Conservation (phyloP, 2,888 invertebrate species). For the Matsumyia berberina region DNA sequence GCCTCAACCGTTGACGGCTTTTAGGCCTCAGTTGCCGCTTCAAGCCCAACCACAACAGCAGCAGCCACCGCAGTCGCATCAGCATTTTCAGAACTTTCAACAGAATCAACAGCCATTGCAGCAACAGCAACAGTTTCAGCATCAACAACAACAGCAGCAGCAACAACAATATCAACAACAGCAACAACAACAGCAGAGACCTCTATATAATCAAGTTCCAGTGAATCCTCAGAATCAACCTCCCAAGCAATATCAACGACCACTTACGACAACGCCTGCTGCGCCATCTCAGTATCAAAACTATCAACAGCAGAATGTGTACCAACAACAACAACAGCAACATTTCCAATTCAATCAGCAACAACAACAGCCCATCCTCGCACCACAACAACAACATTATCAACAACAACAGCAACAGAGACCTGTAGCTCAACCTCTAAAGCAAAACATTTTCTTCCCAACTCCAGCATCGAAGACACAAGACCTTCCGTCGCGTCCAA, state of each 20-base stretch:
- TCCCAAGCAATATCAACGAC: slow-evolving; percentile 77
- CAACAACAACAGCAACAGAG: slow-evolving; percentile 78
- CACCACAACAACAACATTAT: slow-evolving; percentile 77
- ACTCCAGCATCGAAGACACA: slow-evolving; percentile 79
- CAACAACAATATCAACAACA: neutral
- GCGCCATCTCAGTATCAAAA: slow-evolving; percentile 82
- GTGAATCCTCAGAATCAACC: slow-evolving; percentile 72
- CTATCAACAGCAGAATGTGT: slow-evolving; percentile 49
- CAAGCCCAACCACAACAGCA: slow-evolving; percentile 79
- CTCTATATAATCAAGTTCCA: slow-evolving; percentile 77
- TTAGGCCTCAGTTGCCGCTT: slow-evolving; percentile 78
- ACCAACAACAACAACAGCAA: slow-evolving; percentile 79
- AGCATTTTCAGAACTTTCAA: slow-evolving; percentile 69
- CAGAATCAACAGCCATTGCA: slow-evolving; percentile 72
- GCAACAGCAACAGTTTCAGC: slow-evolving; percentile 66
- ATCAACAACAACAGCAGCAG: slow-evolving; percentile 38
- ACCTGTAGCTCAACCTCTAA: slow-evolving; percentile 81
- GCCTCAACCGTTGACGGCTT: slow-evolving; percentile 49
- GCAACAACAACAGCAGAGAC: slow-evolving; percentile 67
- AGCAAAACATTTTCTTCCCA: slow-evolving; percentile 81
- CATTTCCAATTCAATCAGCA: slow-evolving; percentile 24
- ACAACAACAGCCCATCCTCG: slow-evolving; percentile 51
- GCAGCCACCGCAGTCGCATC: slow-evolving; percentile 74
- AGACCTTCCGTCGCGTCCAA: slow-evolving; percentile 78
- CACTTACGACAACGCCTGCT: slow-evolving; percentile 78